Evolutionary conservation across 2,113 vertebrate genomes (phyloP), one percentile per base, ranked within the genome.

Genomic region (Climacteris rufus): DNA sequence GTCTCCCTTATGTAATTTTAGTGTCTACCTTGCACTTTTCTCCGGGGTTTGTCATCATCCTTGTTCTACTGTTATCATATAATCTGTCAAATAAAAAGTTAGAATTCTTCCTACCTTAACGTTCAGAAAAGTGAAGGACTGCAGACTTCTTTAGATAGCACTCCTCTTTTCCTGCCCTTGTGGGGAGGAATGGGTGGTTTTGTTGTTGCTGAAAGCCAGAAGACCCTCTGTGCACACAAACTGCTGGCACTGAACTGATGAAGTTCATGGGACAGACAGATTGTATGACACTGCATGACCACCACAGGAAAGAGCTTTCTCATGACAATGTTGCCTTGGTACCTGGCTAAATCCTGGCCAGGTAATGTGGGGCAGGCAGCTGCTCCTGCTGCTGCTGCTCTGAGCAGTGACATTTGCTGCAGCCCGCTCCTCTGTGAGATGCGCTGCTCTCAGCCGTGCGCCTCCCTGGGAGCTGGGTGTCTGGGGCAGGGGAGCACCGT

Each of bases 391-490:
- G 13, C 24, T n/a, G 15, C 52, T 31, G 22, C 56, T 57, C 13
- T 10, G 25, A 56, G 35, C 64, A 10, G 23, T 4, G 0, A 17
- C 22, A 8, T 39, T 71, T 3, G 12, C 14, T 59, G 64, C 59
- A 25, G 23, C 33, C 16, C 6, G 33, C 63, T 74, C 17, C 11
- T 33, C 77, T 1, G 2, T 3, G 31, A 42, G 60, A 23, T 12
- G 59, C 68, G 39, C 30, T 11, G 25, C 77, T 50, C 19, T 28
- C 4, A 0, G 2, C 44, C 39, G 12, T 3, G 5, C 37, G 28
- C 45, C 61, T 50, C 42, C 35, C 39, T 2, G 1, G 22, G 12
- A 60, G 40, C 54, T 0, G 0, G 15, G 10, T 24, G 45, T 52
- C 53, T 59, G 11, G 78, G 54, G 40, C 13, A 35, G 19, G 72